These are phyloP conservation scores for Plecturocebus donacophilus DNA, from an alignment of 2,113 vertebrate genomes.

Conservation along the genomic window DNA sequence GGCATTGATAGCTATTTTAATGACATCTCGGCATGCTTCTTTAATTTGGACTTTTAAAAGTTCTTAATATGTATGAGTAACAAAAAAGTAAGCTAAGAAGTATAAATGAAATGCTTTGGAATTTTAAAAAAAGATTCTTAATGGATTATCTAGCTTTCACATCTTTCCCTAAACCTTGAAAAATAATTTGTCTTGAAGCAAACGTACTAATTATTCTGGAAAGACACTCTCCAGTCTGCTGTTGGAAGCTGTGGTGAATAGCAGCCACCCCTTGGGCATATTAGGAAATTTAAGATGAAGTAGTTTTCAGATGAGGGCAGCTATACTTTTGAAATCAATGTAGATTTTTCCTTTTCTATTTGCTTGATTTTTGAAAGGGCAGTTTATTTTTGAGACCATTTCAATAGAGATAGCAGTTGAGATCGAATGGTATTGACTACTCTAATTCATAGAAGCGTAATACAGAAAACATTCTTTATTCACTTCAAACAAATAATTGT, in stretches of 20 bases:
- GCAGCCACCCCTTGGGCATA: background rate
- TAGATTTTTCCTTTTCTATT: background rate
- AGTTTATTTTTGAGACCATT: background rate
- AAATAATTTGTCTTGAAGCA: background rate
- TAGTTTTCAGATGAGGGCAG: background rate
- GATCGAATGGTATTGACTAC: background rate
- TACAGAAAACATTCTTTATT: background rate
- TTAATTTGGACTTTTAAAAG: background rate
- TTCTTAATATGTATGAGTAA: background rate
- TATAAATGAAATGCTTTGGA: background rate
- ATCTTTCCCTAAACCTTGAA: background rate
- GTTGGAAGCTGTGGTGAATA: background rate
- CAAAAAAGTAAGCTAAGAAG: background rate
- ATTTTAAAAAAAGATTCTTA: background rate
- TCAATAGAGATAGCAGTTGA: background rate
- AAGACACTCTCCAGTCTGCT: background rate
- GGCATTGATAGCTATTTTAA: background rate
- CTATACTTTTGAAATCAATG: background rate
- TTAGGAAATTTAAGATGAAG: background rate
- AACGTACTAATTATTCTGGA: constrained; percentile 17
- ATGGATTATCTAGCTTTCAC: background rate
- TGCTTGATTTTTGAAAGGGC: background rate
- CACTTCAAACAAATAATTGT: background rate
- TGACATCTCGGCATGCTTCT: background rate
- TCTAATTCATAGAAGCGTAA: background rate